Conservation (phyloP, 2,888 invertebrate genomes). For the Lissocephala sabroskyi region DNA sequence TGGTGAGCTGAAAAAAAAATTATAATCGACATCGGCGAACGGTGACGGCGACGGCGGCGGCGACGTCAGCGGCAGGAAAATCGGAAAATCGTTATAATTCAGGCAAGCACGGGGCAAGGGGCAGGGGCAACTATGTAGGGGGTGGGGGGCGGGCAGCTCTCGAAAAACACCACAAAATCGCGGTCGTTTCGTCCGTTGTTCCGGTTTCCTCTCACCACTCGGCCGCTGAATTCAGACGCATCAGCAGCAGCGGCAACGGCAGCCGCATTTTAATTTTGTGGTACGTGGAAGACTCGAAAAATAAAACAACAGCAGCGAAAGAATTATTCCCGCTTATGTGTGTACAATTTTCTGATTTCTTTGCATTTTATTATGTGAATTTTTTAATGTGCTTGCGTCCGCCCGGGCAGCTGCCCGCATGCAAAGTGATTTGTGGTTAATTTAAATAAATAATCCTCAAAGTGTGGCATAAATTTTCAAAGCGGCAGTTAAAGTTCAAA, state of each 20-base stretch:
- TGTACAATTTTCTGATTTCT: not conserved
- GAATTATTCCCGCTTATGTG: too few relatives aligned
- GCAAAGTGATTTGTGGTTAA: constrained; percentile 53
- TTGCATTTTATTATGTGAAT: constrained; percentile 1
- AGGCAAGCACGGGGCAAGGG: too few relatives aligned
- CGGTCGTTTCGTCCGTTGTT: constrained; percentile 35
- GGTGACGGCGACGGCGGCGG: constrained; percentile 1
- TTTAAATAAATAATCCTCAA: constrained; percentile 55
- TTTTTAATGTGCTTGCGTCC: constrained; percentile 12
- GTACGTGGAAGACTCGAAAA: constrained; percentile 46
- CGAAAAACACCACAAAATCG: constrained; percentile 45
- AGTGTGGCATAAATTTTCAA: constrained; percentile 27
- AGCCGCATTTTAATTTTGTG: constrained; percentile 54
- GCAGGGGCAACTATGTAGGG: too few relatives aligned
- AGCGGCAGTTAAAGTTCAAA: not conserved
- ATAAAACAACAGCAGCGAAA: not conserved
- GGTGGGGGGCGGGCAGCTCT: too few relatives aligned
- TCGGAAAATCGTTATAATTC: constrained; percentile 63
- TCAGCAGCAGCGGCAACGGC: constrained; percentile 19
- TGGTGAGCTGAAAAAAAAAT: constrained; percentile 32
- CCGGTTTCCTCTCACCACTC: constrained; percentile 33
- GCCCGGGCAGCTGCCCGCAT: not conserved
- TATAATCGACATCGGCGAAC: constrained; percentile 32
- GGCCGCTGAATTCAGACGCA: constrained; percentile 36
- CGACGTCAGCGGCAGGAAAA: constrained; percentile 32